Base-by-base conservation (phyloP, 2,113 vertebrate species). In the Psettodes erumei region DNA sequence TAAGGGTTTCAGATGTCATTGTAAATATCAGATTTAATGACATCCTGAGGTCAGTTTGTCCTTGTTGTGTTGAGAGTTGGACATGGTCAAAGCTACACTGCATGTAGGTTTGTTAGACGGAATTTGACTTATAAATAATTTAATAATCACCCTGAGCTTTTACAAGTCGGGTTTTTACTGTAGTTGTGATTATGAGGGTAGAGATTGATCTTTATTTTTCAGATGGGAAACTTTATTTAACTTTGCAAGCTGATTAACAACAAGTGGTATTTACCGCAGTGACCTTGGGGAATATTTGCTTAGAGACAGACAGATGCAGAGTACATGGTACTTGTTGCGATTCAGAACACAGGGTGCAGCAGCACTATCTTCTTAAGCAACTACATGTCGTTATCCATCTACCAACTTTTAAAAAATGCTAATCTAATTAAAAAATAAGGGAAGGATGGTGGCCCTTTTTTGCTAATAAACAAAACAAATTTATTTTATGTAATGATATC, bases 1-100 rank as follows among this genome's bases (percentile, higher is more conserved):
- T 94, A 89, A 93, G 79, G 84, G 92, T 92, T 67, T 94, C 91
- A 45, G 79, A 56, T 94, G 82, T 89, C 85, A 23, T 61, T 79
- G 83, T 81, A 75, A 91, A 91, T 90, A 93, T 92, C 90, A 77
- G 37, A 71, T 90, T 87, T 89, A 88, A 89, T 90, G 81, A 79
- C 82, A 83, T 64, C 38, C 43, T 72, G 82, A 90, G 90, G 89
- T 91, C 86, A 86, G 68, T 82, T 82, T 89, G 91, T 87, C 89
- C 87, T 93, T 88, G 88, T 81, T 72, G 35, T 78, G 71, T 66
- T 72, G 75, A 74, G 61, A 79, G 73, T 30, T 35, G 42, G 66
- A 63, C 43, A 33, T 23, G 59, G 77, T 78, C 48, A 71, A 42
- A 71, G 66, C 53, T 23, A 27, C 53, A 33, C 55, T 8, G 33